Base-by-base conservation (phyloP, 2,888 invertebrate genomes). In the Keiferia lycopersicella region DNA sequence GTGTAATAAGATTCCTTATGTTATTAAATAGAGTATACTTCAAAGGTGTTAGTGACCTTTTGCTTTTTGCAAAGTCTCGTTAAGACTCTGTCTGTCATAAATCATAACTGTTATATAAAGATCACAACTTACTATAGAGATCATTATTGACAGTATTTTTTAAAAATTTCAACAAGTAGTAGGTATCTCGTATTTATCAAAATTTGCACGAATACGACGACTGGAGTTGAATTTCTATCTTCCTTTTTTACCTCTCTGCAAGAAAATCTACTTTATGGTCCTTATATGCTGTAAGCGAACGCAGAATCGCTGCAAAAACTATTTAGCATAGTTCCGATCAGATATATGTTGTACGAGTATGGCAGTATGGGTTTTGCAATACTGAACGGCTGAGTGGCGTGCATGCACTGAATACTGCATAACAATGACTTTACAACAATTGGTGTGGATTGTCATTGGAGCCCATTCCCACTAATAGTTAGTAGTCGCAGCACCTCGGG, bases 361-460 rank as follows among this genome's bases (percentile, higher is more conserved):
- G 30, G 62, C 20, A 51, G 62, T 64, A 41, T 65, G 64, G 68
- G 68, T 76, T 73, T 75, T 72, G 76, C 71, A 75, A 77, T 69
- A 70, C 65, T 72, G 66, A 70, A 78, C 77, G 83, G 78, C 77
- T 81, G 79, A 83, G 75, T 81, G 79, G 79, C 71, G 68, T 80
- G 71, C 83, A 84, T 75, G 83, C 82, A 82, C 84, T 82, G 79
- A 83, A 83, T 81, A 77, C 75, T 72, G 63, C 69, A 69, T 71
- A 79, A 82, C 82, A 83, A 81, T 82, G 76, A 69, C 62, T 73
- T 71, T 71, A 77, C 71, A 74, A 80, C 78, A 76, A 77, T 75
- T 71, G 71, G 51, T 67, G 68, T 69, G 73, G 72, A 73, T 68
- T 78, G 77, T 73, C 77, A 75, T 73, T 75, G 72, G 71, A 62